Percentiles rank a stretch among this genome's conserved stretches.
Evolutionary conservation across 2,797 vertebrate species (phyloP).

Genomic region (Sebastes umbrosus): DNA sequence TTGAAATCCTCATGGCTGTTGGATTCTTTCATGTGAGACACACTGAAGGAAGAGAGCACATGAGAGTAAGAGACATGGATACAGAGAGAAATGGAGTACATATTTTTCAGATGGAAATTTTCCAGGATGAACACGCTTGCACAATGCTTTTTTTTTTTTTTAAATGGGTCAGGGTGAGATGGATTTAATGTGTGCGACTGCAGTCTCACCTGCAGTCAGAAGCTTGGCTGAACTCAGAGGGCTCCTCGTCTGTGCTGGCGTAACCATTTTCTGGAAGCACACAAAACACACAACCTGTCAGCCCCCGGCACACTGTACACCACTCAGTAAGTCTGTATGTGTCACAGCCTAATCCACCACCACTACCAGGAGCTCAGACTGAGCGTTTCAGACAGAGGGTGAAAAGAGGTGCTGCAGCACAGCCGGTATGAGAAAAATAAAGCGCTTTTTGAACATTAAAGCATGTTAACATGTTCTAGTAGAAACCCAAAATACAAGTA

Average conservation of each 20-base stretch:
- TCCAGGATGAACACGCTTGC: not conserved
- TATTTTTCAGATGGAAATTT: not conserved
- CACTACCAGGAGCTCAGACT: not conserved
- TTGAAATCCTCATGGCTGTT: conserved; percentile 98
- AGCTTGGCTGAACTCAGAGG: conserved; percentile 92
- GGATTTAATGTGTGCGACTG: not conserved
- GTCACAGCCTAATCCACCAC: not conserved
- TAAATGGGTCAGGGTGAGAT: not conserved
- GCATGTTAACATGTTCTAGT: no score
- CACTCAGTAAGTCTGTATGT: not conserved
- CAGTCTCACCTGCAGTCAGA: conserved; percentile 91
- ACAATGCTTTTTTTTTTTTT: not conserved
- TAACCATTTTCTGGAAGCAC: conserved; percentile 92
- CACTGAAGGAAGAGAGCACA: conserved; percentile 72
- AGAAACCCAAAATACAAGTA: no score
- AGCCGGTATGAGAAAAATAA: no score
- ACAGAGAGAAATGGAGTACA: not conserved
- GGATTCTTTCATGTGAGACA: conserved; percentile 93
- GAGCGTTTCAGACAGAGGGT: no score
- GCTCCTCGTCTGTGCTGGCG: conserved; percentile 93
- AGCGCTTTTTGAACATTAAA: no score
- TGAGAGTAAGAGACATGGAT: not conserved
- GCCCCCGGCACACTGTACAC: not conserved
- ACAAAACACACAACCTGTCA: conserved; percentile 12
- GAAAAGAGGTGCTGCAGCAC: no score